phyloP scores from a whole-genome alignment of 1,140 invertebrate species.

The Trialeurodes vaporariorum region DNA sequence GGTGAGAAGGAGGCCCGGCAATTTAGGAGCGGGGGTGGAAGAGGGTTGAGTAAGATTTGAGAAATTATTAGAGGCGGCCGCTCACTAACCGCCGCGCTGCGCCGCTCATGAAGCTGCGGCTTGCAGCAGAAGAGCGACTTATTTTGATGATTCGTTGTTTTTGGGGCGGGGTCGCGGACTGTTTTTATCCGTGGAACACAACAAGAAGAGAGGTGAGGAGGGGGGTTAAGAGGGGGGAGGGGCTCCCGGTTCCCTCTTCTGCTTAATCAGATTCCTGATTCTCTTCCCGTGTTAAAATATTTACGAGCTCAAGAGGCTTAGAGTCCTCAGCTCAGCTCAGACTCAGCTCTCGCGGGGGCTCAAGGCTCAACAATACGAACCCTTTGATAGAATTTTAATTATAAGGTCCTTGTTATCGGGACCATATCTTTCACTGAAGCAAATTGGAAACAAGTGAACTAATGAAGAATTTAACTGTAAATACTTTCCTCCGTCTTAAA shows the following conservation, averaged over 20 bases:
- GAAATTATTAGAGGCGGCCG: neutral
- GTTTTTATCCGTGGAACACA: neutral
- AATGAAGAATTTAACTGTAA: slow-evolving; percentile 1
- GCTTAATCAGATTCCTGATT: neutral
- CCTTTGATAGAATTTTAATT: neutral
- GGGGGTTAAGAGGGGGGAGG: neutral
- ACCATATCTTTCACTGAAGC: neutral
- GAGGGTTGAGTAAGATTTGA: neutral
- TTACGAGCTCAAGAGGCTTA: neutral
- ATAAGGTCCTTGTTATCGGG: neutral
- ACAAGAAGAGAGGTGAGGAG: neutral
- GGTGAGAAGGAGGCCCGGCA: too few relatives aligned
- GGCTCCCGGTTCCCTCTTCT: neutral
- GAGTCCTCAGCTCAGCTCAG: too few relatives aligned
- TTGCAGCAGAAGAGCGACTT: neutral
- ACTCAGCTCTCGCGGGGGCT: too few relatives aligned
- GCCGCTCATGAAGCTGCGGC: too few relatives aligned
- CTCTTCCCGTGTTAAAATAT: neutral
- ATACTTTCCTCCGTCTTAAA: too few relatives aligned
- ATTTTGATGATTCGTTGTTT: neutral
- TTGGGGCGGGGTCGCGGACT: neutral
- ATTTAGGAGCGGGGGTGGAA: too few relatives aligned
- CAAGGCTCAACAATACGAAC: neutral
- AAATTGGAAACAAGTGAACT: neutral
- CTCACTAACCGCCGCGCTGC: too few relatives aligned